Base-by-base conservation (phyloP, 2,797 vertebrate genomes). In the Scolopax bukidnonensis region DNA sequence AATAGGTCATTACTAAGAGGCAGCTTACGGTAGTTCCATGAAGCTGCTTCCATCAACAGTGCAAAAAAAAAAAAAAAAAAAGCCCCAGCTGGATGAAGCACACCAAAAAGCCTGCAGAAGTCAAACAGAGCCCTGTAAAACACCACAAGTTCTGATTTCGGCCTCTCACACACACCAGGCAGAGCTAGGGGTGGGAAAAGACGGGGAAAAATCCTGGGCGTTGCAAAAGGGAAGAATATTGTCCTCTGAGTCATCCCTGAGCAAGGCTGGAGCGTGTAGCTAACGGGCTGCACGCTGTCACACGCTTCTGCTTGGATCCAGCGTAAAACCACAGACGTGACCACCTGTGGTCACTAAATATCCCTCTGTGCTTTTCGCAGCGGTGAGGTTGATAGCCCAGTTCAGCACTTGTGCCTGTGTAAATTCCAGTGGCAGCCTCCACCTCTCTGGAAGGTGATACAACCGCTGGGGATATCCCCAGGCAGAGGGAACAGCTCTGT, bases 1-100 rank as follows among this genome's bases (percentile, higher is more conserved):
- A 85, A 95, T 60, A 93, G 90, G 91, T 96, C 92, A 97, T 97
- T 96, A 94, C 92, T 95, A 95, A 93, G 95, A 92, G 94, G 95
- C 95, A 90, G 94, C 40, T 81, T 57, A 92, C 9, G 15, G 71
- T 50, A 90, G 93, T 94, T 95, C 95, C 95, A 90, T 89, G 89
- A 89, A 94, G 88, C 43, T 89, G 78, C 87, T 96, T 93, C 96
- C 91, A 96, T 79, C 91, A 76, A 89, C 91, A 87, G 16, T 60
- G 36, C 0, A 68, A 33, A 53, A 41, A 80, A 60, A 60, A 15
- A 41, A 24, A 40, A 43, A 51, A 41, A 65, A 43, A 30, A 20
- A 20, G 14, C 54, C 84, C 47, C 81, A 80, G 68, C 89, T 87
- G 85, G 71, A 77, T 38, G 70, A 85, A 89, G 36, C 75, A 57